Percentiles rank a stretch among this genome's conserved stretches.
Evolutionary conservation across 2,113 vertebrate species (phyloP).

Genomic region (Limanda limanda): DNA sequence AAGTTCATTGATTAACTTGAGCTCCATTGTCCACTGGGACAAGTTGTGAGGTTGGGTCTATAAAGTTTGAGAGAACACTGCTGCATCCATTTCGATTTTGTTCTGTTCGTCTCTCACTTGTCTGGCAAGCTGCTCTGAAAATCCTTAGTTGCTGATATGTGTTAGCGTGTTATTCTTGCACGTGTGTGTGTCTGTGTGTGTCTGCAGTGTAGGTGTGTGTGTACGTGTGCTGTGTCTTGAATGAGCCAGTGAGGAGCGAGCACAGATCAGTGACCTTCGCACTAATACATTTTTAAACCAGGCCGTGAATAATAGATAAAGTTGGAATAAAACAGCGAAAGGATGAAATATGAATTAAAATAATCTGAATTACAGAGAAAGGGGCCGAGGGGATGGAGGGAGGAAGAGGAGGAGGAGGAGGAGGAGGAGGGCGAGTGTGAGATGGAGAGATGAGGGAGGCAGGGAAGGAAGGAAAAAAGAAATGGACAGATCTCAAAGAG

Average conservation of each 20-base stretch:
- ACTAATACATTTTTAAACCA: constrained; percentile 74
- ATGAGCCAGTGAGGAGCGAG: constrained; percentile 22
- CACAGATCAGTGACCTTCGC: constrained; percentile 69
- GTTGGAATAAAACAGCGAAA: constrained; percentile 62
- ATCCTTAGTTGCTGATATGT: constrained; percentile 2
- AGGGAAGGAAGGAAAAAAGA: not conserved
- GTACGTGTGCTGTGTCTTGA: not conserved
- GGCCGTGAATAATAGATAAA: constrained; percentile 69
- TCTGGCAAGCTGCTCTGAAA: constrained; percentile 9
- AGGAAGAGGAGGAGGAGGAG: not conserved
- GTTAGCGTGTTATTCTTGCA: not conserved
- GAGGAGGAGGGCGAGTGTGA: not conserved
- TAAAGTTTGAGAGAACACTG: not conserved
- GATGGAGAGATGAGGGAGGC: not conserved
- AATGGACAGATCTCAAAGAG: constrained; percentile 47
- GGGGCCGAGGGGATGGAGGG: not conserved
- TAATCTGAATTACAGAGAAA: constrained; percentile 57
- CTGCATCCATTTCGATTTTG: not conserved
- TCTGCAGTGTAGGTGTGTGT: constrained; percentile 3
- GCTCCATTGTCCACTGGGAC: not conserved
- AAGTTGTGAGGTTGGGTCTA: not conserved
- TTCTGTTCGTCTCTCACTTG: not conserved
- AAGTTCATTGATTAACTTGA: not conserved
- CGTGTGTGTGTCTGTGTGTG: constrained; percentile 1
- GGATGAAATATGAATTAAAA: constrained; percentile 73